Percentiles rank a stretch among this genome's conserved stretches.
Conservation (phyloP, 2,888 invertebrate species). For the Leptinotarsa rubiginosa region DNA sequence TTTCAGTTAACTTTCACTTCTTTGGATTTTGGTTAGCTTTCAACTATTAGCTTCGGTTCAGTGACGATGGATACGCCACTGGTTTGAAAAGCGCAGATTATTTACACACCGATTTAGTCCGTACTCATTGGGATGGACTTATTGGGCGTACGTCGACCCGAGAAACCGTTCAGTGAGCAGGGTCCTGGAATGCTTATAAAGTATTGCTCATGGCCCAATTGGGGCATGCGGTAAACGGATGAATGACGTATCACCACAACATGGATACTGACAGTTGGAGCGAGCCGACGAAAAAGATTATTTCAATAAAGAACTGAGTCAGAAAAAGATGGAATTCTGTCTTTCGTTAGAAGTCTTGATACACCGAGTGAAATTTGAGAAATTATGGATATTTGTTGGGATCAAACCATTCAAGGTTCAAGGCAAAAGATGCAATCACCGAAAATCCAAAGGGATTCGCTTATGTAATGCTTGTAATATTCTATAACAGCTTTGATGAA, state of each 20-base stretch:
- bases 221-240: background rate
- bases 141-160: slow-evolving; percentile 55
- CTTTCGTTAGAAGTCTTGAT: too few relatives aligned
- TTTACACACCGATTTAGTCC: slow-evolving; percentile 35
- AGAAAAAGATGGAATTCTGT: background rate
- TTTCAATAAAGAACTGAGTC: background rate
- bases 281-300: background rate
- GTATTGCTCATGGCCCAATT: slow-evolving; percentile 11
- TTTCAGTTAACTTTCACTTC: too few relatives aligned
- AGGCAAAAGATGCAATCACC: too few relatives aligned
- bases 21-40: too few relatives aligned
- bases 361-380: too few relatives aligned
- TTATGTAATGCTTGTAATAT: too few relatives aligned
- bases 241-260: background rate
- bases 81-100: slow-evolving; percentile 20
- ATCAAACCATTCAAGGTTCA: too few relatives aligned
- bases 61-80: background rate
- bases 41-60: background rate
- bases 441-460: too few relatives aligned
- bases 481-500: too few relatives aligned
- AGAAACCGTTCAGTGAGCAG: slow-evolving; percentile 55
- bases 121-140: slow-evolving; percentile 31
- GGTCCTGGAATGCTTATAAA: slow-evolving; percentile 18
- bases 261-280: background rate
- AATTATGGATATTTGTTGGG: too few relatives aligned